Conservation (phyloP, 2,113 vertebrate species). For the Origma solitaria region DNA sequence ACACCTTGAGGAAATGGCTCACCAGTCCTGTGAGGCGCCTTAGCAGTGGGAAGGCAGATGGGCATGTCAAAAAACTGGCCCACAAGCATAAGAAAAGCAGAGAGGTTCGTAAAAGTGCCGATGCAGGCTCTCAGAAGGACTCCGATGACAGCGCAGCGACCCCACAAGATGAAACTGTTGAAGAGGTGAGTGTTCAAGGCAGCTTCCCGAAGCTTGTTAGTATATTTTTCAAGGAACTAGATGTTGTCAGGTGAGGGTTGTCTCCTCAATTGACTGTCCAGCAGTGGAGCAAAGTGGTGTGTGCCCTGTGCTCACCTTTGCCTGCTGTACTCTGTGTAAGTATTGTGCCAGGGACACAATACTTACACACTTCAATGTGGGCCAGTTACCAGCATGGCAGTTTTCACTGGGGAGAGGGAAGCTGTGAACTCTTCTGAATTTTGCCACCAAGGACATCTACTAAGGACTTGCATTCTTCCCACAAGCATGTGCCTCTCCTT, state of each 20-base stretch:
- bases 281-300: background rate
- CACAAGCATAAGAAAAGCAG: conserved; percentile 97
- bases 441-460: background rate
- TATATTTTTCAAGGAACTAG: background rate
- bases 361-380: too few species aligned
- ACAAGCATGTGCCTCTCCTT: background rate
- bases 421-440: background rate
- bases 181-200: conserved; percentile 79
- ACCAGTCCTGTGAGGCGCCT: conserved; percentile 95
- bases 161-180: conserved; percentile 93
- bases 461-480: background rate
- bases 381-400: background rate
- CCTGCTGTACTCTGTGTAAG: background rate
- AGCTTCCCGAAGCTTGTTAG: rapidly evolving
- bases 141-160: conserved; percentile 95
- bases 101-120: conserved; percentile 90
- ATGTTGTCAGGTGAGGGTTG: background rate
- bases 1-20: conserved; percentile 96
- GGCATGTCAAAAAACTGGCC: conserved; percentile 94
- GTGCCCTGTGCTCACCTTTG: background rate
- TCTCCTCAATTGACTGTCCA: background rate
- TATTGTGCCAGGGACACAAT: background rate
- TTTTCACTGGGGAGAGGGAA: background rate
- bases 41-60: conserved; percentile 95
- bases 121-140: conserved; percentile 91